A percentile compares a stretch with the other conserved stretches of the same genome.
These are phyloP conservation scores for Tanypteryx hageni DNA, from an alignment of 2,888 invertebrate genomes.

Conservation along the genomic window DNA sequence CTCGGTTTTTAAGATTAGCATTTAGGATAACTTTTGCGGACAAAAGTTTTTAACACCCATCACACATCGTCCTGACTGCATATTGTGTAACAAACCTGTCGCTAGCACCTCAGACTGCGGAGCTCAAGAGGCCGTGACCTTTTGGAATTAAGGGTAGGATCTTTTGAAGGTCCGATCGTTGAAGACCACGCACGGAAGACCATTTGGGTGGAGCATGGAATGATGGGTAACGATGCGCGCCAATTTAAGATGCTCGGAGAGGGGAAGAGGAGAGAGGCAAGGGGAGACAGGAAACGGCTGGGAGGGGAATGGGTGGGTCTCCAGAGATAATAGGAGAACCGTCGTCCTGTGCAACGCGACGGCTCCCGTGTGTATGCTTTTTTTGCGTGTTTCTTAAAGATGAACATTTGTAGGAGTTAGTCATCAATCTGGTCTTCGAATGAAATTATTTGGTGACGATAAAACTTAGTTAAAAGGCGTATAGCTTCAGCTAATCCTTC, in stretches of 20 bases:
- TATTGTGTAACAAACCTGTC: no score
- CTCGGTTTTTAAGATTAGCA: no score
- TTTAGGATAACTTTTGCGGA: no score
- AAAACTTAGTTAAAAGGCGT: neutral
- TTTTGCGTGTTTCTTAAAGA: neutral
- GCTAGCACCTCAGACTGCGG: no score
- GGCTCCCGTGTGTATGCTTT: neutral
- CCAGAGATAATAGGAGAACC: slow-evolving; percentile 3
- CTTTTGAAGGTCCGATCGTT: slow-evolving; percentile 21
- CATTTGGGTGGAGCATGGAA: slow-evolving; percentile 25
- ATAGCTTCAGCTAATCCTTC: no score
- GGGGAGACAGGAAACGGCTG: slow-evolving; percentile 9
- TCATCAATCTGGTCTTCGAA: neutral
- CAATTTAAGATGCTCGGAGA: neutral
- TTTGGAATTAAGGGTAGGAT: neutral
- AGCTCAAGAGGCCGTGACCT: slow-evolving; percentile 5
- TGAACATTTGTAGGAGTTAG: neutral
- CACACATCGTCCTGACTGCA: no score
- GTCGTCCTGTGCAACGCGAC: slow-evolving; percentile 1
- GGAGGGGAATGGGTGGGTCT: slow-evolving; percentile 32
- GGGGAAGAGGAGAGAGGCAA: neutral
- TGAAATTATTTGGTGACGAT: neutral
- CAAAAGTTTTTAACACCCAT: no score
- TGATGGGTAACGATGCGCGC: slow-evolving; percentile 32
- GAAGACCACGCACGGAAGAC: slow-evolving; percentile 14